Percentiles rank a stretch among this genome's conserved stretches.
phyloP scores from a whole-genome alignment of 2,113 vertebrate genomes.

The Lethenteron reissneri region DNA sequence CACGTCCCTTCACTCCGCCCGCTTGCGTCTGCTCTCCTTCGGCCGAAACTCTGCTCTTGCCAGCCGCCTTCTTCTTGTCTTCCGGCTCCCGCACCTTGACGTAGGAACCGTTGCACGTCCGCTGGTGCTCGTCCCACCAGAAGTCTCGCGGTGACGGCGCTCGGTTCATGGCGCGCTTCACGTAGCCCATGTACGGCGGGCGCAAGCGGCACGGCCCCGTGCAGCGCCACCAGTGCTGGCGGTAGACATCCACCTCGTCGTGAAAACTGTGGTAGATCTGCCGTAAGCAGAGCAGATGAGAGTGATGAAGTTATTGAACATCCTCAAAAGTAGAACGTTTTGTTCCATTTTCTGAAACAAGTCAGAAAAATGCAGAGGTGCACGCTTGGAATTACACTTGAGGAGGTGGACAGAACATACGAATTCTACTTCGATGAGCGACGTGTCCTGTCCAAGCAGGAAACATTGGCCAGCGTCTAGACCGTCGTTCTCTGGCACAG shows the following conservation, averaged over 20 bases:
- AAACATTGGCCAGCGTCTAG: no score
- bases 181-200: conserved; percentile 52
- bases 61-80: conserved; percentile 28
- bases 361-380: neutral
- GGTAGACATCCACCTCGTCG: conserved; percentile 60
- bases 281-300: no score
- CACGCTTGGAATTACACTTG: no score
- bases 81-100: conserved; percentile 74
- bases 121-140: conserved; percentile 70
- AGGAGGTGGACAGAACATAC: no score
- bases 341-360: neutral
- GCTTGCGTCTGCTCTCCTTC: conserved; percentile 13
- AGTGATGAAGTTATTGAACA: neutral
- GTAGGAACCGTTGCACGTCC: conserved; percentile 52
- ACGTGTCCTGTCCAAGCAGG: no score
- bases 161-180: conserved; percentile 70
- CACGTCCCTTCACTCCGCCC: neutral
- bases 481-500: no score
- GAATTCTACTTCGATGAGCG: no score
- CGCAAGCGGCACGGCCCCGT: conserved; percentile 45
- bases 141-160: conserved; percentile 53
- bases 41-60: conserved; percentile 23
- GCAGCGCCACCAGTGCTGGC: conserved; percentile 89
- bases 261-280: conserved; percentile 67
- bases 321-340: neutral